Evolutionary conservation across 1,140 invertebrate genomes (phyloP), one percentile per base, ranked within the genome.

Genomic region (Melipona quadrifasciata): DNA sequence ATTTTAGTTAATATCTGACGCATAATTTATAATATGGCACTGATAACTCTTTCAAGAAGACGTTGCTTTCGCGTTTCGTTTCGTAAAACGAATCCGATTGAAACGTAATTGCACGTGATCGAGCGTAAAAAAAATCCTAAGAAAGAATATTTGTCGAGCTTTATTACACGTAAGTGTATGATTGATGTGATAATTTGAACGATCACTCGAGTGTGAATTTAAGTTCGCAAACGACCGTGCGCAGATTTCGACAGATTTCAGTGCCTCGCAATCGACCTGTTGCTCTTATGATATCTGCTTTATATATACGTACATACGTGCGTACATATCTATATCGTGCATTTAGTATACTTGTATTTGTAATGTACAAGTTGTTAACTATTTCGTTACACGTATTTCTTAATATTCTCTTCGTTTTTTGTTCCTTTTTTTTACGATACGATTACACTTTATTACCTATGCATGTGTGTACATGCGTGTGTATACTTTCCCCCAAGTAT

Each of bases 241-340:
- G 16, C 76, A 79, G 83, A 90, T 90, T 89, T 80, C 80, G 86
- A 73, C 86, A 90, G 86, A 90, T 90, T 90, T 90, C 88, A 90
- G 89, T 89, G 79, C 80, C 77, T 88, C 70, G 39, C 39, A 6
- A 47, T 47, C 39, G 76, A 87, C 84, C 87, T 67, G 84, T 80
- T 76, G 17, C 73, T 57, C 53, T 64, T 87, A 87, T 67, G 67
- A 75, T 83, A 80, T 64, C 64, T 77, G 47, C 79, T 73, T 84
- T 83, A 84, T 76, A 87, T 80, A 67, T 65, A 55, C 74, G 51
- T 83, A 79, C 72, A 84, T 81, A 71, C 77, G 34, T 64, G 27
- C 53, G 61, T 65, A 74, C 77, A 17, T 61, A 55, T 82, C 21
- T 57, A 21, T 68, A 55, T 47, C 24, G 57, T 82, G 72, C 79